These are phyloP conservation scores for Furnarius figulus DNA, from an alignment of 2,113 vertebrate species.

Conservation along the genomic window DNA sequence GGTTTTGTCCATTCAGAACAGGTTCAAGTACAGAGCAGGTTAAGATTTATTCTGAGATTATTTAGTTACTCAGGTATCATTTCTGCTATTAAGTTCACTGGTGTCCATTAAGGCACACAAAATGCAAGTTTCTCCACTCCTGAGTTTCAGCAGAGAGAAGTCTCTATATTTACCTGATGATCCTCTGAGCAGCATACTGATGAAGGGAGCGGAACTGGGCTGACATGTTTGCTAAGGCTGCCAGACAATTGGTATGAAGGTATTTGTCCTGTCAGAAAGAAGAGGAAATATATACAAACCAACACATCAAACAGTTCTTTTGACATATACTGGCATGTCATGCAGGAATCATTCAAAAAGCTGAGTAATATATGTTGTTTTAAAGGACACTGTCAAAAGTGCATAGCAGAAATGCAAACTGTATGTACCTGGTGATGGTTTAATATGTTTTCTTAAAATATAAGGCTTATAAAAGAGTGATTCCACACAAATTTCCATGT, in stretches of 20 bases:
- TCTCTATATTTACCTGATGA: constrained; percentile 87
- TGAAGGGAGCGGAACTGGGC: constrained; percentile 96
- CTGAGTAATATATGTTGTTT: neutral
- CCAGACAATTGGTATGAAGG: constrained; percentile 97
- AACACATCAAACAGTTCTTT: neutral
- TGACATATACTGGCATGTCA: neutral
- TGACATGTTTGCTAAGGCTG: constrained; percentile 97
- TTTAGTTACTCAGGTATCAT: neutral
- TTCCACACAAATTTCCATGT: neutral
- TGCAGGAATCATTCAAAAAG: neutral
- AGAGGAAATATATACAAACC: neutral
- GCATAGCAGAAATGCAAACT: neutral
- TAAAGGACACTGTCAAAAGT: neutral
- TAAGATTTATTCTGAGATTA: neutral
- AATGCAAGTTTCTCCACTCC: neutral
- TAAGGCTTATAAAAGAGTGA: neutral
- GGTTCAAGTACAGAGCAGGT: neutral
- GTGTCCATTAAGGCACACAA: neutral
- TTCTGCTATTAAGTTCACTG: neutral
- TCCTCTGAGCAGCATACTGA: constrained; percentile 97
- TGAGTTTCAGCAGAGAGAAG: neutral
- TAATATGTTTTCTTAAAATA: neutral
- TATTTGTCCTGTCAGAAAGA: constrained; percentile 90
- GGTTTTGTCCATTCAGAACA: neutral
- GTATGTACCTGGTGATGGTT: neutral